Percentiles rank a stretch among this genome's conserved stretches.
These are phyloP conservation scores for Gari tellinella DNA, from an alignment of 2,888 invertebrate genomes.

Conservation along the genomic window DNA sequence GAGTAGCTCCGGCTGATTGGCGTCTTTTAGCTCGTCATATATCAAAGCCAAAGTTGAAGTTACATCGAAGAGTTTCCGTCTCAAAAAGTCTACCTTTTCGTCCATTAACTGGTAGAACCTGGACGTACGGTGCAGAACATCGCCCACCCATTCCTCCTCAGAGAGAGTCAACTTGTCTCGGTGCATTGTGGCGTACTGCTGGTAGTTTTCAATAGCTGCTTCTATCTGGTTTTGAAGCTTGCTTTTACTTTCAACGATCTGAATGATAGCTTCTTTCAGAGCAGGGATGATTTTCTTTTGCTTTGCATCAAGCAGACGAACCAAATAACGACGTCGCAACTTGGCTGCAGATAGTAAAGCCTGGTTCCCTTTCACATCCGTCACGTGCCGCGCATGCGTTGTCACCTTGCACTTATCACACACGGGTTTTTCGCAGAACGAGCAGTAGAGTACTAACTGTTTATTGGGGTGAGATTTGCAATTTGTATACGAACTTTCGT, in stretches of 20 bases:
- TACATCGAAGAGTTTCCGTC: constrained; percentile 13
- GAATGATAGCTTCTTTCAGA: constrained; percentile 25
- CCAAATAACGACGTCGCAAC: constrained; percentile 24
- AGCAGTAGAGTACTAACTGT: constrained; percentile 35
- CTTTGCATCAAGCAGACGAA: constrained; percentile 21
- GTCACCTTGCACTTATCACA: constrained; percentile 47
- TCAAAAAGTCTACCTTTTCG: constrained; percentile 46
- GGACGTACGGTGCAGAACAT: constrained; percentile 6
- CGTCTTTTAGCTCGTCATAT: constrained; percentile 22
- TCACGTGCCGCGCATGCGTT: constrained; percentile 45
- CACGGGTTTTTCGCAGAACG: constrained; percentile 48
- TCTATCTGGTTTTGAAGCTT: constrained; percentile 25
- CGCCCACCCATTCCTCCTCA: constrained; percentile 39
- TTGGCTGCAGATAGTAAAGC: constrained; percentile 37
- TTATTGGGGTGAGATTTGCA: constrained; percentile 16
- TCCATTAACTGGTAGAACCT: constrained; percentile 34
- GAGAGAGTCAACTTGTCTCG: constrained; percentile 28
- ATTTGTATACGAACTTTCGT: too few species aligned
- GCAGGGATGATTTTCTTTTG: constrained; percentile 14
- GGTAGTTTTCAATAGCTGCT: constrained; percentile 17
- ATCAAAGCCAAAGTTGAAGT: constrained; percentile 6
- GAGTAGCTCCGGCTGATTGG: constrained; percentile 41
- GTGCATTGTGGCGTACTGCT: constrained; percentile 28
- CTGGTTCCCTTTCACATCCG: constrained; percentile 40
- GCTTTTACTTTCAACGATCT: constrained; percentile 28